A percentile compares a stretch with the other conserved stretches of the same genome.
Evolutionary conservation across 1,140 invertebrate species (phyloP).

Genomic region (Papilio polyxenes): DNA sequence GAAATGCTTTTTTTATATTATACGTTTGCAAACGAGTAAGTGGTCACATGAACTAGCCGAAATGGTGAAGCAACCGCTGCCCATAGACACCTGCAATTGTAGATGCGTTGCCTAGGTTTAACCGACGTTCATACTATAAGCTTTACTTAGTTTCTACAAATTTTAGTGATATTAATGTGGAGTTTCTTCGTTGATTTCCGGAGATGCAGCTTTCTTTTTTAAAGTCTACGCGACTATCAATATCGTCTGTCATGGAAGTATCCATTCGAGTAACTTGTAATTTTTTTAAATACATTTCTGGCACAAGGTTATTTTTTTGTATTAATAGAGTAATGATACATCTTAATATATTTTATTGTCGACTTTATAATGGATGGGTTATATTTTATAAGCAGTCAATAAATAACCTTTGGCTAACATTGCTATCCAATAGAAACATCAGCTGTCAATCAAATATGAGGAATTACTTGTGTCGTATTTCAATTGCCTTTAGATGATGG

Average conservation of each 20-base stretch:
- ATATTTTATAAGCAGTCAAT: constrained; percentile 52
- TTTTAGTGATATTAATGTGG: background rate
- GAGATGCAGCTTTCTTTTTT: background rate
- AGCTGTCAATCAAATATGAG: constrained; percentile 64
- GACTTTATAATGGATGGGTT: constrained; percentile 11
- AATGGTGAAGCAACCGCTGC: too few relatives aligned
- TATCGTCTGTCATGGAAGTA: too few relatives aligned
- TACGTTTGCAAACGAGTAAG: too few relatives aligned
- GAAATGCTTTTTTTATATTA: background rate
- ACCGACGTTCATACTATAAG: too few relatives aligned
- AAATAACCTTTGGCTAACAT: constrained; percentile 52
- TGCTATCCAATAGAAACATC: constrained; percentile 60
- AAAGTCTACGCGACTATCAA: too few relatives aligned
- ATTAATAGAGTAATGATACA: background rate
- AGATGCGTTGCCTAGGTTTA: too few relatives aligned
- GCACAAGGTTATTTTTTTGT: background rate
- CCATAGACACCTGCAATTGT: too few relatives aligned
- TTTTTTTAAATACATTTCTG: background rate
- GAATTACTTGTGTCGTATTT: constrained; percentile 47
- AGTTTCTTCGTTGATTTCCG: background rate
- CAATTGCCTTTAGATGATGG: constrained; percentile 39
- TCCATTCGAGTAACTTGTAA: too few relatives aligned
- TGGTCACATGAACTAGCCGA: too few relatives aligned
- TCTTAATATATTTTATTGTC: constrained; percentile 8
- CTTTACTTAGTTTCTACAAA: too few relatives aligned